phyloP scores from a whole-genome alignment of 2,888 invertebrate species.

The Hypercompe scribonia region DNA sequence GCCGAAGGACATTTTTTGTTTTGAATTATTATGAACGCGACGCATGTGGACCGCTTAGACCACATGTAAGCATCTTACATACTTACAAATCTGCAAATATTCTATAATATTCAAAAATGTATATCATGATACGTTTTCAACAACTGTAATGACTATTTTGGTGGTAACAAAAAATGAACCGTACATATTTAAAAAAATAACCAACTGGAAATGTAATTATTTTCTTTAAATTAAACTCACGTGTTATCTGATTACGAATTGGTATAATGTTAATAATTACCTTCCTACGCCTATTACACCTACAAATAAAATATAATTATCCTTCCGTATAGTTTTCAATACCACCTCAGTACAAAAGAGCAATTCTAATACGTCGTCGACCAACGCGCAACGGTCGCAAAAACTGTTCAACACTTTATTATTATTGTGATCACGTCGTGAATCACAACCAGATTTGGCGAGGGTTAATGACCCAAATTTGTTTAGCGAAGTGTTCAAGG shows the following conservation, averaged over 20 bases:
- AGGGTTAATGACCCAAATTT: conserved; percentile 86
- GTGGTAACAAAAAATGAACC: conserved; percentile 17
- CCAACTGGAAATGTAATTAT: neutral
- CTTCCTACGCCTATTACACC: conserved; percentile 65
- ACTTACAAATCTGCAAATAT: conserved; percentile 35
- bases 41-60: conserved; percentile 62
- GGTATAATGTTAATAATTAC: conserved; percentile 50
- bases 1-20: conserved; percentile 80
- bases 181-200: neutral
- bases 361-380: conserved; percentile 69
- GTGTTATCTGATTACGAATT: conserved; percentile 54
- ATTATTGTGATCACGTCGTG: conserved; percentile 83
- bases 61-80: conserved; percentile 55
- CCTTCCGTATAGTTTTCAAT: conserved; percentile 74
- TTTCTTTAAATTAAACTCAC: conserved; percentile 51
- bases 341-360: conserved; percentile 66
- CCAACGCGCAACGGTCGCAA: conserved; percentile 75
- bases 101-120: conserved; percentile 20
- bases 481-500: conserved; percentile 84
- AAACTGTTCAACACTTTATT: conserved; percentile 83
- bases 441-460: conserved; percentile 85
- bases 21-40: conserved; percentile 61
- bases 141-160: conserved; percentile 18
- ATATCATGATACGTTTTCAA: conserved; percentile 14
- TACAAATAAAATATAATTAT: conserved; percentile 69